Base-by-base conservation (phyloP, 2,888 invertebrate species). In the Cristatella mucedo region DNA sequence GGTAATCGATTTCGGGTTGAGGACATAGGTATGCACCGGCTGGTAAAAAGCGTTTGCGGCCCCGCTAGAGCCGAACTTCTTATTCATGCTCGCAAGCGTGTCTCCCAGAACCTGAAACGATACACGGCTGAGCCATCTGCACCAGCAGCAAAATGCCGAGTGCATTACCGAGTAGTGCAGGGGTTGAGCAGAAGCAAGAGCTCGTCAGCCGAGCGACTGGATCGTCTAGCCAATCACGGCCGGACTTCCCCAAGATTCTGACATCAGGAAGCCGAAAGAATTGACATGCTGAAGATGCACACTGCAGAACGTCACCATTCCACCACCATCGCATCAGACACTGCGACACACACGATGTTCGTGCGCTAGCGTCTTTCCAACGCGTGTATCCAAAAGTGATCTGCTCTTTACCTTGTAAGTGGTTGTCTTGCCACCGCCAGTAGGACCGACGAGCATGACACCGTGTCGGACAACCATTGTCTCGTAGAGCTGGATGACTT, bases 401-500 rank as follows among this genome's bases (percentile, higher is more conserved):
- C n/a, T n/a, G n/a, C n/a, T n/a, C n/a, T 68, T 66, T 63, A 80
- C 80, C 50, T 73, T 71, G 39, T 85, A 71, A 6, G 82, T 75
- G 0, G 78, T 74, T 0, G 80, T 78, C 63, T 86, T 86, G 3
- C 85, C 86, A 2, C 83, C 78, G 0, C 84, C 85, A 0, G 85
- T 83, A 0, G 84, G 84, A 0, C 86, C 86, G 1, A 86, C 85
- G 45, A 84, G 66, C 85, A 87, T 86, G 1, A 86, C 85, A 2
- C 86, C 86, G 74, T 86, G 85, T 15, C 86, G 73, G 2, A 86
- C 84, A 47, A 80, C 76, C 81, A 86, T 81, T 0, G 85, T 86
- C 61, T 86, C 86, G 56, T 82, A 81, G 7, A 86, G 68, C 59
- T 87, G 85, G 46, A 86, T 81, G 15, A 80, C 74, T 69, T 83